These are phyloP conservation scores for Dendrolimus punctatus DNA, from an alignment of 1,140 invertebrate species.

Conservation along the genomic window DNA sequence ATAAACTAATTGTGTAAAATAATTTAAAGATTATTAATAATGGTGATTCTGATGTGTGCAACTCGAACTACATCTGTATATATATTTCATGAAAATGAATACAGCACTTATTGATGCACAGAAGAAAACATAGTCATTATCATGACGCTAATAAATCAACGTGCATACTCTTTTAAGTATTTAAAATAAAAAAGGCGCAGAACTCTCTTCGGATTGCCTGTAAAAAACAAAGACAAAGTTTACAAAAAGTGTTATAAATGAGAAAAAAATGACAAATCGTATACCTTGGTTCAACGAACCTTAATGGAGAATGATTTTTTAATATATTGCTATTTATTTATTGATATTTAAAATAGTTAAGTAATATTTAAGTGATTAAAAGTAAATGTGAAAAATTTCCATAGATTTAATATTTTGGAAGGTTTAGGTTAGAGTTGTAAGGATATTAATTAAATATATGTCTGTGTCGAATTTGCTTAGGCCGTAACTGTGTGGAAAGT, in stretches of 20 bases:
- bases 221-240: background rate
- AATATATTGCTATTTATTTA: conserved; percentile 70
- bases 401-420: conserved; percentile 44
- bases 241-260: background rate
- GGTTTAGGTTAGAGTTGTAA: conserved; percentile 8
- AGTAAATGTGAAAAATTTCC: conserved; percentile 49
- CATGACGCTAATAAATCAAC: too few species aligned
- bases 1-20: too few species aligned
- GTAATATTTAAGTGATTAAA: conserved; percentile 29
- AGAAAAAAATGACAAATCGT: conserved; percentile 9
- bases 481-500: background rate
- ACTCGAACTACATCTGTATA: too few species aligned
- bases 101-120: too few species aligned
- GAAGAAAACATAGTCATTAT: too few species aligned
- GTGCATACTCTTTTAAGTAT: too few species aligned
- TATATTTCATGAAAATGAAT: too few species aligned
- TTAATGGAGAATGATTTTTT: conserved; percentile 21
- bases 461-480: background rate
- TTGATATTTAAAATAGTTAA: conserved; percentile 54
- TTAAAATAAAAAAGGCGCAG: background rate
- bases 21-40: too few species aligned
- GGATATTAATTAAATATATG: background rate
- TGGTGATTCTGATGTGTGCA: too few species aligned
- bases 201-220: background rate
- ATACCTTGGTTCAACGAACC: conserved; percentile 23